These are phyloP conservation scores for Buphagus erythrorhynchus DNA, from an alignment of 2,797 vertebrate genomes.

Conservation along the genomic window DNA sequence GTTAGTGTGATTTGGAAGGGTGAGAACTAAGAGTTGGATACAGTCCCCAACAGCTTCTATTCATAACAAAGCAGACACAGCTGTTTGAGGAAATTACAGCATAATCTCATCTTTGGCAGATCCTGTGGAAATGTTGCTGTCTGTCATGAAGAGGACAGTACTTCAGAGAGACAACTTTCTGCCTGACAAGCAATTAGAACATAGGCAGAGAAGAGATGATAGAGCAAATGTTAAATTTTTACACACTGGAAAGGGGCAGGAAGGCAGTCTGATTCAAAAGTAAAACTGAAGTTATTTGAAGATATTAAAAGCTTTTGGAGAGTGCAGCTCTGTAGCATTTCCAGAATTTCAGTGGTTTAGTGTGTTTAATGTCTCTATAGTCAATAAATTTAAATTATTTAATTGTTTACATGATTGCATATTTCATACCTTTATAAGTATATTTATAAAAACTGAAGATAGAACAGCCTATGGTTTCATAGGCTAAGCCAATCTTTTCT, in stretches of 20 bases:
- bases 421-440: not conserved
- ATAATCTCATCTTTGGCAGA: conserved; percentile 34
- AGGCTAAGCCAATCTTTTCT: not conserved
- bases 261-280: not conserved
- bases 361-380: not conserved
- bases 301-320: not conserved
- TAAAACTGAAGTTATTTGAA: not conserved
- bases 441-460: not conserved
- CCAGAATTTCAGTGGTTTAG: not conserved
- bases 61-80: conserved; percentile 8
- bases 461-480: not conserved
- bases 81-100: conserved; percentile 31
- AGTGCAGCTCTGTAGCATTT: not conserved
- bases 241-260: not conserved
- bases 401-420: not conserved
- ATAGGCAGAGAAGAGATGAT: not conserved
- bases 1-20: conserved; percentile 34
- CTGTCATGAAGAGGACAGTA: not conserved
- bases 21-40: conserved; percentile 37
- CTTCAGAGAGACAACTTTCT: not conserved
- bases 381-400: not conserved
- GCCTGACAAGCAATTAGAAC: not conserved
- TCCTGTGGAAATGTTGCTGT: not conserved
- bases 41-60: not conserved
- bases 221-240: not conserved